These are phyloP conservation scores for Salpingus planirostris DNA, from an alignment of 2,888 invertebrate genomes.

Conservation along the genomic window DNA sequence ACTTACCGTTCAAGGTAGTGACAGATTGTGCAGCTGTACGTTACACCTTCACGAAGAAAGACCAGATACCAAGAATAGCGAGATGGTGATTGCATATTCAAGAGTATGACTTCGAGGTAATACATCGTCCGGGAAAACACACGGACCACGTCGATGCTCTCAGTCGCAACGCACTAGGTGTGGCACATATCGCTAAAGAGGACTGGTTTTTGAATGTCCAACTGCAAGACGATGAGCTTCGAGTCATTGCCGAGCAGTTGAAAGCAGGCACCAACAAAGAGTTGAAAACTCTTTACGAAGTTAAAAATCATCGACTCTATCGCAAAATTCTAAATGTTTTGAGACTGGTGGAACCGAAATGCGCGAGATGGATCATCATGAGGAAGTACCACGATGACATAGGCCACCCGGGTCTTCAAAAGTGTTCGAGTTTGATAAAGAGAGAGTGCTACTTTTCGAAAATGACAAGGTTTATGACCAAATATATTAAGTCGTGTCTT, in stretches of 20 bases:
- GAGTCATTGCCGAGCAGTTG: conserved; percentile 4
- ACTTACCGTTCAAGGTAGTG: conserved; percentile 17
- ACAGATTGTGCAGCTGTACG: conserved; percentile 19
- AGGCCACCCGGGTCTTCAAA: conserved; percentile 22
- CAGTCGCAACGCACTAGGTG: conserved; percentile 3
- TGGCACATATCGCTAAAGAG: conserved; percentile 12
- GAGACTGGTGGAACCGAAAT: conserved; percentile 21
- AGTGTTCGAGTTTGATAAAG: no score
- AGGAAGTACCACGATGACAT: conserved; percentile 28
- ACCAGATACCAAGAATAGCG: conserved; percentile 18
- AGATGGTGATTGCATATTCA: conserved; percentile 18
- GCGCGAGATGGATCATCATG: conserved; percentile 22
- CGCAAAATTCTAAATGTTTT: conserved; percentile 13
- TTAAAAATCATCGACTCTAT: conserved; percentile 5
- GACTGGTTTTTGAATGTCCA: conserved; percentile 22
- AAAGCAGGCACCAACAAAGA: neutral
- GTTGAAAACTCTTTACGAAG: neutral
- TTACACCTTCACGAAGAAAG: conserved; percentile 14
- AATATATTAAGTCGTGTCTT: conserved; percentile 14
- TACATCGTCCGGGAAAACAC: conserved; percentile 11
- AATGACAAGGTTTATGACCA: conserved; percentile 4
- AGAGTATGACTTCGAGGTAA: conserved; percentile 17
- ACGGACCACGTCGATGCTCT: conserved; percentile 19
- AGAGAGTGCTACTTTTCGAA: conserved; percentile 9
- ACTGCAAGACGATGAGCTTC: conserved; percentile 14